These are phyloP conservation scores for Nezara viridula DNA, from an alignment of 2,888 invertebrate species.

Conservation along the genomic window DNA sequence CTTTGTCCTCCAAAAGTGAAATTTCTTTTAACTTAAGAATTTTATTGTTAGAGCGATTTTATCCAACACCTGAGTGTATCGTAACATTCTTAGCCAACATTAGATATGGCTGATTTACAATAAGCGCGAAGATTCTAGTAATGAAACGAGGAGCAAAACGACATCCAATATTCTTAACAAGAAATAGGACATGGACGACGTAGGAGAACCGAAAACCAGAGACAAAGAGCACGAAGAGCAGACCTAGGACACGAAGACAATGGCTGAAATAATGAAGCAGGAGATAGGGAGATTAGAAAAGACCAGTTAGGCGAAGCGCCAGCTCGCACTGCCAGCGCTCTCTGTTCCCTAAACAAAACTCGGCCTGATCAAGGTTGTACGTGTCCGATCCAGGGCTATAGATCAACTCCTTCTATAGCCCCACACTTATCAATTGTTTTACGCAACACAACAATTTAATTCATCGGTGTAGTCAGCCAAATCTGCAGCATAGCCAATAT, in stretches of 20 bases:
- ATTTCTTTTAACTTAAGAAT: too few species aligned
- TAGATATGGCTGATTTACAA: too few species aligned
- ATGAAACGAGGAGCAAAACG: not conserved
- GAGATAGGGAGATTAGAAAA: conserved; percentile 29
- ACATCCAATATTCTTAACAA: not conserved
- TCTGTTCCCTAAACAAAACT: conserved; percentile 33
- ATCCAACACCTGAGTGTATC: too few species aligned
- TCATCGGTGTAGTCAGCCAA: not conserved
- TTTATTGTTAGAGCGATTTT: too few species aligned
- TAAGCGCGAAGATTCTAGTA: not conserved
- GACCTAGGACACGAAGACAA: not conserved
- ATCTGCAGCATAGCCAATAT: not conserved
- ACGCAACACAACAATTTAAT: conserved; percentile 15
- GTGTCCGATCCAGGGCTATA: not conserved
- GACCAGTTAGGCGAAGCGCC: conserved; percentile 28
- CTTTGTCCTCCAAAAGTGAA: too few species aligned
- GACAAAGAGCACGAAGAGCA: not conserved
- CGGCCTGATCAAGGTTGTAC: not conserved
- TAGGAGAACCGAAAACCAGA: not conserved
- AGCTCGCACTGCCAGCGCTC: conserved; percentile 21
- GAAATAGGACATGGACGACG: not conserved
- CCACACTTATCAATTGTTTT: not conserved
- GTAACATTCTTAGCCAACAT: too few species aligned
- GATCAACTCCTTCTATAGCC: not conserved
- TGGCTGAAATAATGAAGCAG: conserved; percentile 33